phyloP scores from a whole-genome alignment of 2,113 vertebrate genomes.

The Chelonoidis abingdonii region DNA sequence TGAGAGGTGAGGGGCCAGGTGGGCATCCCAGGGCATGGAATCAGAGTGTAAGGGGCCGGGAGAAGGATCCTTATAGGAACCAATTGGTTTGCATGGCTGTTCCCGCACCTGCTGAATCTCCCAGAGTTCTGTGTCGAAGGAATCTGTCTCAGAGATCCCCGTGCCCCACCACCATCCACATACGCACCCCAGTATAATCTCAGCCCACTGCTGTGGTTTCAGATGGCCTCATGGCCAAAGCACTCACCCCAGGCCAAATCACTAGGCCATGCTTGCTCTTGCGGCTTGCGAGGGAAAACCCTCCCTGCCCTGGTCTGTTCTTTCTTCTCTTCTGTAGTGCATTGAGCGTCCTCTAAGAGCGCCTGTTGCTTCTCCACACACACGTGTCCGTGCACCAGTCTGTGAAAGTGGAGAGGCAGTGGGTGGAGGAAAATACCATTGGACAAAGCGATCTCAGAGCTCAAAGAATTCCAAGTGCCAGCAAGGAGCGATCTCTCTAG shows the following conservation, averaged over 20 bases:
- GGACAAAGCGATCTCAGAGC: neutral
- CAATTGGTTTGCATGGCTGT: neutral
- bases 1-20: neutral
- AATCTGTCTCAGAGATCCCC: neutral
- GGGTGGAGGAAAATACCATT: neutral
- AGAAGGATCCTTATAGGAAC: neutral
- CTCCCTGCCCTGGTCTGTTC: neutral
- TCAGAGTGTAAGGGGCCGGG: neutral
- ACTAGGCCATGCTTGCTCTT: neutral
- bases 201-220: neutral
- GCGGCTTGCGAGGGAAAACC: neutral
- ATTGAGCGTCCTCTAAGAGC: no score
- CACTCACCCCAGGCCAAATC: neutral
- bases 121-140: neutral
- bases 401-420: neutral
- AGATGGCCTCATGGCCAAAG: neutral
- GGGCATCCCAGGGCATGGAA: neutral
- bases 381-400: neutral
- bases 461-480: neutral
- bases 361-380: neutral
- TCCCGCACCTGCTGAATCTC: neutral
- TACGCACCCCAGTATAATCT: neutral
- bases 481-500: neutral
- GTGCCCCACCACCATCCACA: neutral
- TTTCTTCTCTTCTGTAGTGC: neutral